A percentile compares a stretch with the other conserved stretches of the same genome.
Conservation (phyloP, 2,797 vertebrate genomes). For the Pyrrhura leucotis region DNA sequence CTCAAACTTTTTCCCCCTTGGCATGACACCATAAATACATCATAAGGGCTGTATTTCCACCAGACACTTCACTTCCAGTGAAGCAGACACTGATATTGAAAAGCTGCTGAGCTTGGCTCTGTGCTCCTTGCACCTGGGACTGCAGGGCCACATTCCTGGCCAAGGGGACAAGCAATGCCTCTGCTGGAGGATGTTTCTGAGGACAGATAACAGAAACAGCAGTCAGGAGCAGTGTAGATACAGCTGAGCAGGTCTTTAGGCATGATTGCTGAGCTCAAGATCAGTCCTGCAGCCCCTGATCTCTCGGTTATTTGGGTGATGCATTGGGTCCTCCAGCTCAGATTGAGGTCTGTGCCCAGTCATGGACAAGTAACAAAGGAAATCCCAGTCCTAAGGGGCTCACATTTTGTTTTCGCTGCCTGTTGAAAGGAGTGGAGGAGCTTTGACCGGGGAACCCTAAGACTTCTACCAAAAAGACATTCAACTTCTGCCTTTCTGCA, state of each 20-base stretch:
- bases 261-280: neutral
- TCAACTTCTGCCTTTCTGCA: neutral
- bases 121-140: accelerated
- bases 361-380: neutral
- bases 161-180: neutral
- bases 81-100: accelerated
- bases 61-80: neutral
- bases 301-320: neutral
- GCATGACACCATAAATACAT: neutral
- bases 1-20: neutral
- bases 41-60: neutral
- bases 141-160: accelerated
- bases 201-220: neutral
- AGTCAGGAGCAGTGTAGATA: neutral
- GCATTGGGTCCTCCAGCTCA: neutral
- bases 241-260: neutral
- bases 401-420: neutral
- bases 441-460: neutral
- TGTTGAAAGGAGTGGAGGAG: neutral
- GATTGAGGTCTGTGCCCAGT: accelerated
- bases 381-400: neutral
- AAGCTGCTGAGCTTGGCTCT: neutral
- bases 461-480: neutral
- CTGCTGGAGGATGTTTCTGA: neutral
- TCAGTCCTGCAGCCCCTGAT: neutral